Evolutionary conservation across 2,797 vertebrate species (phyloP).

Genomic region (Pyrocephalus nanus): DNA sequence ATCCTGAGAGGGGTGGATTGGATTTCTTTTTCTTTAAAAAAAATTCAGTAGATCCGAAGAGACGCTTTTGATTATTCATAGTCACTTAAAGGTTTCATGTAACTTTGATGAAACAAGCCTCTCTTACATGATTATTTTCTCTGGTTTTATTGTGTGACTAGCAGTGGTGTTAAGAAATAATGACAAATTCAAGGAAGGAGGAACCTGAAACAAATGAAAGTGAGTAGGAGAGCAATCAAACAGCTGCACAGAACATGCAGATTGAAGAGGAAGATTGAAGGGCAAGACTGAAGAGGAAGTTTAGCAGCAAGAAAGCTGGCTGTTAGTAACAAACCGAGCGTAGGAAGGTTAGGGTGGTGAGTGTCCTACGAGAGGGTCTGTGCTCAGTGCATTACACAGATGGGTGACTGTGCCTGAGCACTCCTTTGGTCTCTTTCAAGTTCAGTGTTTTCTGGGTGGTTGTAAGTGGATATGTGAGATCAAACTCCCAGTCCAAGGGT

Average conservation of each 20-base stretch:
- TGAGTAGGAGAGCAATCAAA: background rate
- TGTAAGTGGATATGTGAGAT: background rate
- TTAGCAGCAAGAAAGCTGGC: background rate
- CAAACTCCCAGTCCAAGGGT: background rate
- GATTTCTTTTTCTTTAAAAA: background rate
- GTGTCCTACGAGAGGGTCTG: fast-evolving
- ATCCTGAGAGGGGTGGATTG: background rate
- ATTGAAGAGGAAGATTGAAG: too few species aligned
- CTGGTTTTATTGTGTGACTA: background rate
- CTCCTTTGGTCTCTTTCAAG: background rate
- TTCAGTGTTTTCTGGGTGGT: background rate
- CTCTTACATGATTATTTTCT: background rate
- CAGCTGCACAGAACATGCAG: background rate
- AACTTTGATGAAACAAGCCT: background rate
- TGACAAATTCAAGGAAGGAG: background rate
- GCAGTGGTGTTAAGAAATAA: background rate
- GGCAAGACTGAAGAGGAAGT: background rate
- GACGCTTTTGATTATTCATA: background rate
- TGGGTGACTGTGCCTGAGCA: background rate
- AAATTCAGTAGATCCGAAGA: background rate
- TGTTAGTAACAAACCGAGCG: background rate
- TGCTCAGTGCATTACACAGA: background rate
- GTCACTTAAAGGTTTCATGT: background rate
- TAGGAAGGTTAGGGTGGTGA: background rate
- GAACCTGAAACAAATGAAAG: background rate